These are phyloP conservation scores for Hemitrygon akajei DNA, from an alignment of 2,797 vertebrate genomes.

Conservation along the genomic window DNA sequence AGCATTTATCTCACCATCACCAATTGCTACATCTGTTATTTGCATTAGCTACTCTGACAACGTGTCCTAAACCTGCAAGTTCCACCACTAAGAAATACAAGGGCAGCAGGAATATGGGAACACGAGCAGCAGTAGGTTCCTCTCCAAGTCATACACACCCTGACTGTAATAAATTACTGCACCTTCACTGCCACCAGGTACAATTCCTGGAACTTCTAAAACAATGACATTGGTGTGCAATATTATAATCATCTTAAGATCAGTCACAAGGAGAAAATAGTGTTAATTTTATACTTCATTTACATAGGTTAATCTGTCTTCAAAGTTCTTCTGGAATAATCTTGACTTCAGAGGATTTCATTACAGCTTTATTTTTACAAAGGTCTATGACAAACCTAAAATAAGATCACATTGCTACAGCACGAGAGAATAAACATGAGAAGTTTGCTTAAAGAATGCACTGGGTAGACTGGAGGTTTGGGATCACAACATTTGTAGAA, in stretches of 20 bases:
- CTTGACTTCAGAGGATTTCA: not conserved
- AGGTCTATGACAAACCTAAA: not conserved
- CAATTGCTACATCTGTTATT: too few species aligned
- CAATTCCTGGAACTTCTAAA: too few species aligned
- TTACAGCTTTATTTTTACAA: not conserved
- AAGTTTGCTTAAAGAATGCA: too few species aligned
- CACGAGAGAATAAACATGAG: not conserved
- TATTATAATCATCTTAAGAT: not conserved
- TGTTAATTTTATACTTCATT: not conserved
- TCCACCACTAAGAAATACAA: too few species aligned
- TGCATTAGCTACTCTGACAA: too few species aligned
- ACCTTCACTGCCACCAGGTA: too few species aligned
- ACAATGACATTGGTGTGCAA: not conserved
- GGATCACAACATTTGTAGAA: not conserved
- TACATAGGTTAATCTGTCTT: not conserved
- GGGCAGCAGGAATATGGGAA: too few species aligned
- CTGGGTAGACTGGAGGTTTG: not conserved
- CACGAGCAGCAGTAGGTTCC: too few species aligned
- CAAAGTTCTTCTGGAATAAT: not conserved
- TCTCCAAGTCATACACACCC: too few species aligned
- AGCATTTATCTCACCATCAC: too few species aligned
- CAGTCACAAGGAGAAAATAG: not conserved
- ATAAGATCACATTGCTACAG: not conserved
- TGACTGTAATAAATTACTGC: too few species aligned
- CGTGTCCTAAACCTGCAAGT: too few species aligned